Percentiles rank a stretch among this genome's conserved stretches.
Conservation (phyloP, 2,888 invertebrate species). For the Acleris laterana region DNA sequence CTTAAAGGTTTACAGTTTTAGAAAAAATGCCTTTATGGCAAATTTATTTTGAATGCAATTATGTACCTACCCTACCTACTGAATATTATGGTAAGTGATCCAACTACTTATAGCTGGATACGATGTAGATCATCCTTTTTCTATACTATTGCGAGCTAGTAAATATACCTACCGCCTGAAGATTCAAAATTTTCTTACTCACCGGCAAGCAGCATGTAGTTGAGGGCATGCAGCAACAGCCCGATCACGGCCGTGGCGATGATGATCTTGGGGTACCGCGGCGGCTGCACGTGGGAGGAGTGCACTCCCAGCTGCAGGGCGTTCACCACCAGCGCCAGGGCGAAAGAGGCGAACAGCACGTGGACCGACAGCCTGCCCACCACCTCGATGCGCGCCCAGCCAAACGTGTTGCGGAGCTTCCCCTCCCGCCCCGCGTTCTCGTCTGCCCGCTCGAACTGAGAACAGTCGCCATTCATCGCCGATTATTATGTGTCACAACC, state of each 20-base stretch:
- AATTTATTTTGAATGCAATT: too few species aligned
- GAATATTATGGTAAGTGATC: too few species aligned
- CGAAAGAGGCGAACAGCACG: slow-evolving; percentile 92
- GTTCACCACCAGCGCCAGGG: slow-evolving; percentile 92
- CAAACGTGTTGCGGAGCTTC: slow-evolving; percentile 93
- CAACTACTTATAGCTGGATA: too few species aligned
- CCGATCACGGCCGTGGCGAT: slow-evolving; percentile 91
- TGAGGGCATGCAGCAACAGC: slow-evolving; percentile 89
- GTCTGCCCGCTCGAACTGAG: slow-evolving; percentile 75
- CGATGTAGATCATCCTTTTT: too few species aligned
- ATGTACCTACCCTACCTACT: too few species aligned
- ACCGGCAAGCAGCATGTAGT: slow-evolving; percentile 92
- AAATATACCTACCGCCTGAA: too few species aligned
- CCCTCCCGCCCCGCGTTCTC: slow-evolving; percentile 85
- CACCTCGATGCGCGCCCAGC: slow-evolving; percentile 96
- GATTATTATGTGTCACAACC: slow-evolving; percentile 7
- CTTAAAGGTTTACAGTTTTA: too few species aligned
- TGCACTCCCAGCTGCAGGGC: slow-evolving; percentile 92
- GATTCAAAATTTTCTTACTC: slow-evolving; percentile 43
- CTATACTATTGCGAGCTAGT: too few species aligned
- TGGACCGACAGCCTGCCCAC: slow-evolving; percentile 92
- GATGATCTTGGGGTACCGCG: slow-evolving; percentile 87
- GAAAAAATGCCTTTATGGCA: too few species aligned
- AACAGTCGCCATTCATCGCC: slow-evolving; percentile 11
- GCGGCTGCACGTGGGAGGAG: slow-evolving; percentile 76